Evolutionary conservation across 2,797 vertebrate genomes (phyloP), one percentile per base, ranked within the genome.

Genomic region (Tragelaphus oryx): DNA sequence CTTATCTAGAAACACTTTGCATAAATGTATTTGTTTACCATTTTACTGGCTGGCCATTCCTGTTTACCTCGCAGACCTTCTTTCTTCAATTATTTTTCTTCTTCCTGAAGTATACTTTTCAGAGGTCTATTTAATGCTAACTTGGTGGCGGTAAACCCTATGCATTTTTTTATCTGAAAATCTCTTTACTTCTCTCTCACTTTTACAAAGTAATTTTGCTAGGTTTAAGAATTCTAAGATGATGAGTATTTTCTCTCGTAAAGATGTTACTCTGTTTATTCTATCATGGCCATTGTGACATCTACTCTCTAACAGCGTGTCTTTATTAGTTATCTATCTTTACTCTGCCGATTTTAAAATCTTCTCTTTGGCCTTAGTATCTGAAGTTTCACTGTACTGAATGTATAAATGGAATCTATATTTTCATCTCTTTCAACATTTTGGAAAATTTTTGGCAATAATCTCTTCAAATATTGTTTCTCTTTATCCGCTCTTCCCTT

Each of bases 331-430:
- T 16, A 93, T 65, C 41, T 91, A 83, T 60, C 33, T 91, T 85
- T n/a, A 14, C 74, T 94, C 79, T 46, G 75, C 62, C 11, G 46
- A 60, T 28, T 81, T 95, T 57, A 89, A 96, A 91, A 44, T 79
- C 22, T 83, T 52, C 57, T 83, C 44, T 30, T 54, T 91, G n/a
- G 9, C 52, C 52, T 89, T 59, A 28, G 46, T 76, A 86, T 17
- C 93, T 86, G 5, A 93, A 90, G 37, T 62, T 92, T 87, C 68
- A 91, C 44, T 50, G 30, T 24, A 37, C 26, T 55, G 5, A 65
- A 5, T 50, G n/a, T 83, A 24, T 17, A 65, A 62, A 48, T 68
- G 22, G 26, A 71, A 89, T 93, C 85, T 62, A 28, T 33, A 50
- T 37, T 76, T 41, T 46, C 24, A 87, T 18, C 16, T 84, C 54